phyloP scores from a whole-genome alignment of 2,113 vertebrate genomes.

The Leucosticte australis region DNA sequence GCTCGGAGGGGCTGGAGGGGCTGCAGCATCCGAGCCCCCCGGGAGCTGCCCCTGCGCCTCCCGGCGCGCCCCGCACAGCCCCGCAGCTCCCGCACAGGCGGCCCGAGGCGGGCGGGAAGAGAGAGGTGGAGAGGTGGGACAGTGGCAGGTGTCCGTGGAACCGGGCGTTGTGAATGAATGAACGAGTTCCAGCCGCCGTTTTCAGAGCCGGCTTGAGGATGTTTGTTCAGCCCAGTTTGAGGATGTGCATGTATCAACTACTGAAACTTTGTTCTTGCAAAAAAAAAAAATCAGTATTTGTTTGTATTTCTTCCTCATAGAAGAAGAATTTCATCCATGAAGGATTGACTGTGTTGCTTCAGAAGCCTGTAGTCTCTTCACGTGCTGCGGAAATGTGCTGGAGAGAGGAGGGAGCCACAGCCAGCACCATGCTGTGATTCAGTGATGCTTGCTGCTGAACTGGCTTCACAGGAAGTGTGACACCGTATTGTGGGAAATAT shows the following conservation, averaged over 20 bases:
- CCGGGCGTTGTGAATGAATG: neutral
- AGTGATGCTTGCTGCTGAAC: neutral
- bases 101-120: neutral
- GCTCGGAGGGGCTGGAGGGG: neutral
- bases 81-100: accelerated
- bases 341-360: neutral
- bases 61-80: too few relatives aligned
- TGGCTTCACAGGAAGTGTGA: neutral
- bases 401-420: accelerated
- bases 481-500: neutral
- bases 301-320: neutral
- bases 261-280: neutral
- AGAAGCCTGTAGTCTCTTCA: neutral
- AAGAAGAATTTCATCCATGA: accelerated
- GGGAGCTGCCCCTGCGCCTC: too few relatives aligned
- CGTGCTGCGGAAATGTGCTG: neutral
- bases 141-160: accelerated
- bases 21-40: neutral
- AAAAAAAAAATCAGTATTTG: neutral
- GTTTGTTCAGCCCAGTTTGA: neutral
- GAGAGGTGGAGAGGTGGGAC: accelerated
- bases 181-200: neutral
- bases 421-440: accelerated
- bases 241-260: too few relatives aligned
- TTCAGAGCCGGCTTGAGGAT: neutral